phyloP scores from a whole-genome alignment of 1,140 invertebrate genomes.

The Trichonephila clavata region DNA sequence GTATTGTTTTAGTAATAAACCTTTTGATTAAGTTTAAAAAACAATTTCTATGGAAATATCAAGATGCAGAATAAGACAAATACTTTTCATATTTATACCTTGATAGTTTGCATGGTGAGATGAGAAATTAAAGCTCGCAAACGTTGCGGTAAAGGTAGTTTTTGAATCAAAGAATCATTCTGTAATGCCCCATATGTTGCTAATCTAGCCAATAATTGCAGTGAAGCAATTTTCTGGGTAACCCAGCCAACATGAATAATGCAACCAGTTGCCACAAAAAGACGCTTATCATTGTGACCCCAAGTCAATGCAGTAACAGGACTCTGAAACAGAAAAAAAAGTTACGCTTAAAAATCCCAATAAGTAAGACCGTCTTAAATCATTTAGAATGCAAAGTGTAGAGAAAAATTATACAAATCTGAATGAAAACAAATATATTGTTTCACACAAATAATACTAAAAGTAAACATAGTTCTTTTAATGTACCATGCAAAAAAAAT shows the following conservation, averaged over 20 bases:
- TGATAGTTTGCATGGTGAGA: slow-evolving; percentile 97
- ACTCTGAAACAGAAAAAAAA: slow-evolving; percentile 43
- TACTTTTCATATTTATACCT: slow-evolving; percentile 83
- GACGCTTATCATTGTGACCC: slow-evolving; percentile 97
- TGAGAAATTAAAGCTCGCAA: slow-evolving; percentile 91
- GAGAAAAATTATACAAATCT: too few species aligned
- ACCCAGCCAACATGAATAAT: slow-evolving; percentile 94
- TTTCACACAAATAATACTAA: too few species aligned
- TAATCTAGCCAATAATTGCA: slow-evolving; percentile 92
- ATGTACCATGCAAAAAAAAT: too few species aligned
- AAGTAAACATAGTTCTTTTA: too few species aligned
- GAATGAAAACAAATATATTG: too few species aligned
- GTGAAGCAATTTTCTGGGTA: slow-evolving; percentile 89
- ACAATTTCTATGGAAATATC: too few species aligned
- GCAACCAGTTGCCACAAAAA: slow-evolving; percentile 95
- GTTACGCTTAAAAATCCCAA: not conserved
- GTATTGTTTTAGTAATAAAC: too few species aligned
- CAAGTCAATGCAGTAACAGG: slow-evolving; percentile 96
- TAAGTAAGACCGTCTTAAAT: too few species aligned
- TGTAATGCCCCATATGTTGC: slow-evolving; percentile 85
- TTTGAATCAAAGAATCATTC: slow-evolving; percentile 83
- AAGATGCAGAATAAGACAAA: too few species aligned
- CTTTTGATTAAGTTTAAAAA: too few species aligned
- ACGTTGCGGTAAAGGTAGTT: slow-evolving; percentile 91
- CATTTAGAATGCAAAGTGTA: too few species aligned